Evolutionary conservation across 2,113 vertebrate species (phyloP).

Genomic region (Cynoglossus semilaevis): DNA sequence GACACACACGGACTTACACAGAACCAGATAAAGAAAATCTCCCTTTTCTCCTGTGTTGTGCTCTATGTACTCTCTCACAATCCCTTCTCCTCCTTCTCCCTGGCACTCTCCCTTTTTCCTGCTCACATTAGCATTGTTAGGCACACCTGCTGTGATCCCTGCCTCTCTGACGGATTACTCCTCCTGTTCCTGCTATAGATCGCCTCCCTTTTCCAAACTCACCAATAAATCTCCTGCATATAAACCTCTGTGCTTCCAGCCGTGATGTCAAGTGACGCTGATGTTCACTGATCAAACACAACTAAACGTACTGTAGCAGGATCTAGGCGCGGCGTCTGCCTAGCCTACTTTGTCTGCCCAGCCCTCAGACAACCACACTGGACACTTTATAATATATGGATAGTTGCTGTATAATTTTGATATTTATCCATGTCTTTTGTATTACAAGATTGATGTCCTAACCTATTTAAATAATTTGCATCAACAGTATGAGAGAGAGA

Average conservation of each 20-base stretch:
- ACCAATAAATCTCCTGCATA: constrained; percentile 68
- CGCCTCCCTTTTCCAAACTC: constrained; percentile 29
- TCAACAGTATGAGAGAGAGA: background rate
- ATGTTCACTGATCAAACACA: constrained; percentile 44
- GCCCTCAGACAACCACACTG: background rate
- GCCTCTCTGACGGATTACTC: constrained; percentile 67
- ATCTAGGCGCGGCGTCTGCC: constrained; percentile 9
- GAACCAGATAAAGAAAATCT: constrained; percentile 1
- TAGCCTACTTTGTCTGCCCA: constrained; percentile 7
- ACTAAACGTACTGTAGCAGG: constrained; percentile 26
- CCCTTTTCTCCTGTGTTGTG: background rate
- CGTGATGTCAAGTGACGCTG: constrained; percentile 35
- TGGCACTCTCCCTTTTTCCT: constrained; percentile 6
- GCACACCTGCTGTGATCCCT: constrained; percentile 69
- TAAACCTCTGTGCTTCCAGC: constrained; percentile 34
- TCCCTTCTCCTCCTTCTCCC: background rate
- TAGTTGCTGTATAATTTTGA: background rate
- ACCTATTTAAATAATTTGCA: constrained; percentile 13
- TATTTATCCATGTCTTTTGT: constrained; percentile 8
- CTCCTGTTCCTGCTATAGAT: constrained; percentile 58
- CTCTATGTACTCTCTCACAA: background rate
- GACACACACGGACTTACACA: background rate
- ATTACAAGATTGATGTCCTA: constrained; percentile 8
- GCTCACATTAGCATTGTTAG: constrained; percentile 63
- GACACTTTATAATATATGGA: too few species aligned